Evolutionary conservation across 2,888 invertebrate genomes (phyloP).

Genomic region (Xiphydria camelus): DNA sequence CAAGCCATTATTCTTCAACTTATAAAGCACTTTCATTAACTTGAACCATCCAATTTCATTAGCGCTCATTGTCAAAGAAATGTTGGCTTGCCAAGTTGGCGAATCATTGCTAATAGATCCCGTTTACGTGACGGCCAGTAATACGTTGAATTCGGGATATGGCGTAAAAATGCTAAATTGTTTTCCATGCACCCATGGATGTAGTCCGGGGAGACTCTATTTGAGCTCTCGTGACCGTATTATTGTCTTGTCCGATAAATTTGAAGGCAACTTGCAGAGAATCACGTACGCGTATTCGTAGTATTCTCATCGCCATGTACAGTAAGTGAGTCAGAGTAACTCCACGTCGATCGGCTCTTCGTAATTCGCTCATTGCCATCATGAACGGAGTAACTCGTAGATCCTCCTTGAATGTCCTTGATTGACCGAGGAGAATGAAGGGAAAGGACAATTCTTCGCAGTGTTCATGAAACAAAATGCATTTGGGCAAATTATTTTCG

Average conservation of each 20-base stretch:
- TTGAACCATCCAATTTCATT: conserved; percentile 49
- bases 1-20: conserved; percentile 21
- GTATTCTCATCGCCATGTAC: conserved; percentile 51
- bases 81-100: conserved; percentile 49
- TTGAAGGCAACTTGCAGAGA: conserved; percentile 9
- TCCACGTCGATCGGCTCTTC: conserved; percentile 49
- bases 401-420: conserved; percentile 36
- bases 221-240: conserved; percentile 37
- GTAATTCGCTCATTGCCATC: conserved; percentile 51
- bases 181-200: conserved; percentile 31
- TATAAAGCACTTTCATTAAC: conserved; percentile 44
- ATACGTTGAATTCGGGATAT: neutral
- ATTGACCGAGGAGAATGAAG: conserved; percentile 49
- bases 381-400: conserved; percentile 46
- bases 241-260: conserved; percentile 34
- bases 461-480: conserved; percentile 48
- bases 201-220: conserved; percentile 40
- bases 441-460: conserved; percentile 56
- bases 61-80: conserved; percentile 51
- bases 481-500: conserved; percentile 34
- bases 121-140: conserved; percentile 9
- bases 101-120: conserved; percentile 29
- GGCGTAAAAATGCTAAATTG: conserved; percentile 17
- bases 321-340: conserved; percentile 36
- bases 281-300: conserved; percentile 31